Base-by-base conservation (phyloP, 2,888 invertebrate species). In the Andrena haemorrhoa region DNA sequence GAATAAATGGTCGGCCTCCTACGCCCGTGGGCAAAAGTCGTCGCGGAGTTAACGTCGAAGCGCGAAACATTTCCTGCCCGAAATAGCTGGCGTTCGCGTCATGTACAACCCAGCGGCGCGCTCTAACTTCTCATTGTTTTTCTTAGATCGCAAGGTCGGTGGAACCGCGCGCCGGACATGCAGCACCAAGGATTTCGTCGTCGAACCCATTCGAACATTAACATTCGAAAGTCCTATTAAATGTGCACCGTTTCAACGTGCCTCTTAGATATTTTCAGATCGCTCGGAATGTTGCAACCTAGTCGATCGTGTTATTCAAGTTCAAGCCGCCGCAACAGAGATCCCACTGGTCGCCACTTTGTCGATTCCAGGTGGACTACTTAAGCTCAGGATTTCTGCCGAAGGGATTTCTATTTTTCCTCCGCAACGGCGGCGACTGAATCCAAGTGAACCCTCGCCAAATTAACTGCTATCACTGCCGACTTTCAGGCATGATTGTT, bases 71-170 rank as follows among this genome's bases (percentile, higher is more conserved):
- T 88, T 83, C 79, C 68, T 77, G 82, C 81, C 81, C 83, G 84
- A 88, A 88, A 88, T 88, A 88, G 78, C 85, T 78, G 71, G 61
- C 82, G 86, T 64, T 73, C 84, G 73, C 86, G 75, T 76, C 85
- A 82, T 75, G 81, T 72, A 80, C 56, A 68, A 51, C 51, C 63
- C 66, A 63, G 56, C 66, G 29, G 63, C 76, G 66, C 64, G 68
- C 70, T 77, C 75, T 49, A 73, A 80, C 80, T 79, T 83, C 81
- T 86, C 85, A 86, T 88, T 88, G 88, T 88, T 88, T 88, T 86
- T 88, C 88, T 86, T 87, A 81, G 88, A 86, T 71, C 75, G 81
- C 88, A 87, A 87, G 87, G 88, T 87, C 87, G 86, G 20, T 7
- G 51, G 26, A 35, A 31, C 33, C 53, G 33, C 23, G 47, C 74